Evolutionary conservation across 2,113 vertebrate genomes (phyloP).

Genomic region (Dicerorhinus sumatrensis): DNA sequence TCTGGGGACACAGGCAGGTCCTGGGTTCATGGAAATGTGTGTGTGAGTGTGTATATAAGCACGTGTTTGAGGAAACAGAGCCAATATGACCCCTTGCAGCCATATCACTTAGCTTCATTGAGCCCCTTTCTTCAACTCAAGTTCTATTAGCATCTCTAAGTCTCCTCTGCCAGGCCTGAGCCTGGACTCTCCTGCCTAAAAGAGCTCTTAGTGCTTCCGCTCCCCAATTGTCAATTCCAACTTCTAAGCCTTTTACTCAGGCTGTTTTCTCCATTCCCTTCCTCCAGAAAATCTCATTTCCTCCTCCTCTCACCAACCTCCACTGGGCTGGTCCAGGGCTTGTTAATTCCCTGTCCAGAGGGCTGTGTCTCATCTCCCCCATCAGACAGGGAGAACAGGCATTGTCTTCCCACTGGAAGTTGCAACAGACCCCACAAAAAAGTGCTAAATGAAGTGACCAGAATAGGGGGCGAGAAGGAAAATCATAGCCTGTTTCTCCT

Average conservation of each 20-base stretch:
- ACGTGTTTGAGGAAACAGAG: background rate
- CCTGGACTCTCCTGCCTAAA: background rate
- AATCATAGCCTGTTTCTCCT: background rate
- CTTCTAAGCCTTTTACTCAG: background rate
- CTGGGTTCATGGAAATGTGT: background rate
- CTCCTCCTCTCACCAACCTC: background rate
- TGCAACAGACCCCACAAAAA: background rate
- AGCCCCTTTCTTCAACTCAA: background rate
- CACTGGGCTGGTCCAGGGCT: background rate
- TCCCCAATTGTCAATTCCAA: background rate
- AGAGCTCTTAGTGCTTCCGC: background rate
- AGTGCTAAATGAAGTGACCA: background rate
- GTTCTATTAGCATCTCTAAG: background rate
- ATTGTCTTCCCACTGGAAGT: background rate
- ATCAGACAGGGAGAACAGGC: background rate
- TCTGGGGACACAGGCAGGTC: background rate
- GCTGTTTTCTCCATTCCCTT: background rate
- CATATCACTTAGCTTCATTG: background rate
- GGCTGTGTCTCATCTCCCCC: background rate
- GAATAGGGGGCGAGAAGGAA: background rate
- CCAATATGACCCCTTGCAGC: background rate
- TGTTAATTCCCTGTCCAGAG: background rate
- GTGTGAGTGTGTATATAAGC: background rate
- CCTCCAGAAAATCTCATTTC: background rate
- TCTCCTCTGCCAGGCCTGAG: background rate